Percentiles rank a stretch among this genome's conserved stretches.
Evolutionary conservation across 1,140 invertebrate species (phyloP).

Genomic region (Panagrolaimus sp.): DNA sequence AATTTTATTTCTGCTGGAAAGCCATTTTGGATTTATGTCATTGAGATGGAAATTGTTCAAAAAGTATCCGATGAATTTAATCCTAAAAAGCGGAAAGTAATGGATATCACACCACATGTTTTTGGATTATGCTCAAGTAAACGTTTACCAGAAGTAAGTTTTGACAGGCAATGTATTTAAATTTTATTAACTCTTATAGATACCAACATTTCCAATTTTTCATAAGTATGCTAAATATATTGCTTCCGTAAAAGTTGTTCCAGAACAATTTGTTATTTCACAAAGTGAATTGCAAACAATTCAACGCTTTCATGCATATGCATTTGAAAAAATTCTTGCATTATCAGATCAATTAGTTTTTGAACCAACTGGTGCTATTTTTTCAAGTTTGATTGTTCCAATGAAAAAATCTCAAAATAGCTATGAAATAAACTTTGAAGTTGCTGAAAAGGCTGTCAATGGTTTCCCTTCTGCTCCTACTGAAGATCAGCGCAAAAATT

Average conservation of each 20-base stretch:
- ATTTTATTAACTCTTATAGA: conserved; percentile 63
- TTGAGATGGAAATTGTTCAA: conserved; percentile 78
- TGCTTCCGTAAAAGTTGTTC: conserved; percentile 67
- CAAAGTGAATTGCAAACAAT: conserved; percentile 68
- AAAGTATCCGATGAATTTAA: conserved; percentile 92
- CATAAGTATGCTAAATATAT: conserved; percentile 91
- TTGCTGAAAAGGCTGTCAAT: conserved; percentile 33
- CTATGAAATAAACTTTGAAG: conserved; percentile 18
- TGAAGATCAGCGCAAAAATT: conserved; percentile 67
- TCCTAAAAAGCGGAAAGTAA: conserved; percentile 78
- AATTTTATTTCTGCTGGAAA: too few species aligned
- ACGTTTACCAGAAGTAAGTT: conserved; percentile 69
- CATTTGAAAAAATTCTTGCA: conserved; percentile 80
- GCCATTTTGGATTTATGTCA: conserved; percentile 68
- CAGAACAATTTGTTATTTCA: conserved; percentile 64
- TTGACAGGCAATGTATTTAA: background rate
- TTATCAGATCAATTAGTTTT: too few species aligned
- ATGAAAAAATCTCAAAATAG: too few species aligned
- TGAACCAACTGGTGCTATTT: too few species aligned
- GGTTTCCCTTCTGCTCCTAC: conserved; percentile 51
- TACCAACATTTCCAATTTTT: conserved; percentile 92
- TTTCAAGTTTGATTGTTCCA: too few species aligned
- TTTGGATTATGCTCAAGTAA: conserved; percentile 82
- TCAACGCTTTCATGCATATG: conserved; percentile 77
- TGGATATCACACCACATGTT: conserved; percentile 75